Base-by-base conservation (phyloP, 2,888 invertebrate species). In the Merodon equestris region DNA sequence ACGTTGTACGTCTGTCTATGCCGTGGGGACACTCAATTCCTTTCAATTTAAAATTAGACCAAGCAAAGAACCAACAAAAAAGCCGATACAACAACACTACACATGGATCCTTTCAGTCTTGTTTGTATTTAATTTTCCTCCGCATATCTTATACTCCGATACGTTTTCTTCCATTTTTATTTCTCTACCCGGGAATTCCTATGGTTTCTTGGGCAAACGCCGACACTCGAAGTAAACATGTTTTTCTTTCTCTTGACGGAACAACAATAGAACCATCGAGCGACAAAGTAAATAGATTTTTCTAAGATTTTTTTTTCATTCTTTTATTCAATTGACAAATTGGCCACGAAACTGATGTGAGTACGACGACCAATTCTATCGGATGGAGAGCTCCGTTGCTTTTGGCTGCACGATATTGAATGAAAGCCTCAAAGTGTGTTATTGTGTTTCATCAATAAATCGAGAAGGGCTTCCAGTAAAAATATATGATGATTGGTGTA, bases 41-140 rank as follows among this genome's bases (percentile, higher is more conserved):
- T 27, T 27, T 27, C 27, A 27, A 27, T 27, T 27, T 27, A 27
- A 27, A 27, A 27, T 27, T 27, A 27, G 27, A 27, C 27, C 27
- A 7, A 27, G 3, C 2, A 7, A 27, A 27, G 27, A 27, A 2
- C 27, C 2, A 27, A 27, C 27, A 27, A 7, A 27, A 27, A 27
- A 27, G 27, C 27, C 2, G 27, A 27, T 27, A 7, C 27, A 7
- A 27, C 27, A 27, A 27, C 7, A 27, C 27, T 40, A 40, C 10
- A 40, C 40, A 40, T 40, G 40, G n/a, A 40, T 40, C 40, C 40
- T 40, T 40, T 40, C n/a, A 40, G 10, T 40, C 9, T n/a, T 40
- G 40, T 40, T 40, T 40, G 40, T 40, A n/a, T 40, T 40, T 40
- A 40, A 40, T 40, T 40, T 40, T 40, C 5, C n/a, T 9, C n/a